A percentile compares a stretch with the other conserved stretches of the same genome.
Conservation (phyloP, 2,113 vertebrate genomes). For the Anarhynchus alexandrinus region DNA sequence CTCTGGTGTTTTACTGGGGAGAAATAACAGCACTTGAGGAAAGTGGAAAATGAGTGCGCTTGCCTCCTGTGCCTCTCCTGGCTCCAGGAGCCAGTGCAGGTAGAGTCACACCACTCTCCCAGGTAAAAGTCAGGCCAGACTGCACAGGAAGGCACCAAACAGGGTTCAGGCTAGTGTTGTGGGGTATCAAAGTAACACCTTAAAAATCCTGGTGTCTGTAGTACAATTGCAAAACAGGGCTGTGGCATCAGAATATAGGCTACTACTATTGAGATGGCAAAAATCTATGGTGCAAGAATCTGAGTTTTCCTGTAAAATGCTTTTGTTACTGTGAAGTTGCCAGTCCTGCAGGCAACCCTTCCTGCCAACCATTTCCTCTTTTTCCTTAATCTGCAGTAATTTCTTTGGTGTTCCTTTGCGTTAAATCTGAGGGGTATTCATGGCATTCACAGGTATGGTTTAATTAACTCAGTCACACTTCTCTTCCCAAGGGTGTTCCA, state of each 20-base stretch:
- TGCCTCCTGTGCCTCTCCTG: neutral
- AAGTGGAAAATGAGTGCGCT: neutral
- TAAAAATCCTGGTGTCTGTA: neutral
- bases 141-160: neutral
- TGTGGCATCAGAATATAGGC: neutral
- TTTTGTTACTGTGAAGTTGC: neutral
- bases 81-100: neutral
- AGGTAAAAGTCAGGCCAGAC: neutral
- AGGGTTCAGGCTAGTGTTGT: neutral
- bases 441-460: neutral
- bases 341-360: neutral
- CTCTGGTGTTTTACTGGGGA: neutral
- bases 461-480: neutral
- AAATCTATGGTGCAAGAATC: neutral
- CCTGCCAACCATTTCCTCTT: neutral
- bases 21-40: neutral
- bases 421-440: neutral
- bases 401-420: neutral
- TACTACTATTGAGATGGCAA: neutral
- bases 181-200: neutral
- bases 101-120: neutral
- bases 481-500: neutral
- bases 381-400: neutral
- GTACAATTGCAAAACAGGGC: fast-evolving
- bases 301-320: neutral